phyloP scores from a whole-genome alignment of 2,113 vertebrate species.

The Zeus faber region DNA sequence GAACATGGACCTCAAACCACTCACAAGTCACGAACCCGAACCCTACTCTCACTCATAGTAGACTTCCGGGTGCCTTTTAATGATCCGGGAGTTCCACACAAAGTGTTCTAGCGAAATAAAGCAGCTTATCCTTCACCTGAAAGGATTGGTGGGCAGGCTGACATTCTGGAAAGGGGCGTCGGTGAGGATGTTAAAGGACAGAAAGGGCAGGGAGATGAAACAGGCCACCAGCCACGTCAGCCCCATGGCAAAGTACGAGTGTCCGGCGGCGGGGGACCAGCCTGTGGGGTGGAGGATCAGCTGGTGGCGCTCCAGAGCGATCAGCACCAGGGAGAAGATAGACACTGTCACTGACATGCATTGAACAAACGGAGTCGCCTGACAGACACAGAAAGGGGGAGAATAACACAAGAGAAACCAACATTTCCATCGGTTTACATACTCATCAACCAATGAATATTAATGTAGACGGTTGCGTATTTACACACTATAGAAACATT shows the following conservation, averaged over 20 bases:
- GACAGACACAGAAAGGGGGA: neutral
- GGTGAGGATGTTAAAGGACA: slow-evolving; percentile 73
- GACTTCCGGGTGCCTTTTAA: no score
- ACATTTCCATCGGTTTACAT: no score
- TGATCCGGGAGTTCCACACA: no score
- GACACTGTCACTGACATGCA: slow-evolving; percentile 76
- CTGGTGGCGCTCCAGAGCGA: slow-evolving; percentile 77
- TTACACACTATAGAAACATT: no score
- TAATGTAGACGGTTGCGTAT: no score
- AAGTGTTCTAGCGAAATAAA: no score
- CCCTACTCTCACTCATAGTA: no score
- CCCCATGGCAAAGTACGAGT: slow-evolving; percentile 72
- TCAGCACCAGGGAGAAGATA: slow-evolving; percentile 73
- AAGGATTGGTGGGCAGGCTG: slow-evolving; percentile 66
- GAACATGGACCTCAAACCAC: no score
- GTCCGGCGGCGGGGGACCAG: slow-evolving; percentile 69
- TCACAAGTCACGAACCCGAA: no score
- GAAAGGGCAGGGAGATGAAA: slow-evolving; percentile 75
- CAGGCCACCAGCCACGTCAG: slow-evolving; percentile 71
- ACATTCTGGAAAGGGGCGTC: slow-evolving; percentile 73
- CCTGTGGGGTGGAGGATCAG: slow-evolving; percentile 77
- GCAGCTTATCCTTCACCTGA: slow-evolving; percentile 58
- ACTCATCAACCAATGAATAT: no score
- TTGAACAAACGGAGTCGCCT: slow-evolving; percentile 75
- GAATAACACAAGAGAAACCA: no score